Conservation (phyloP, 2,888 invertebrate species). For the Drosophila dives region DNA sequence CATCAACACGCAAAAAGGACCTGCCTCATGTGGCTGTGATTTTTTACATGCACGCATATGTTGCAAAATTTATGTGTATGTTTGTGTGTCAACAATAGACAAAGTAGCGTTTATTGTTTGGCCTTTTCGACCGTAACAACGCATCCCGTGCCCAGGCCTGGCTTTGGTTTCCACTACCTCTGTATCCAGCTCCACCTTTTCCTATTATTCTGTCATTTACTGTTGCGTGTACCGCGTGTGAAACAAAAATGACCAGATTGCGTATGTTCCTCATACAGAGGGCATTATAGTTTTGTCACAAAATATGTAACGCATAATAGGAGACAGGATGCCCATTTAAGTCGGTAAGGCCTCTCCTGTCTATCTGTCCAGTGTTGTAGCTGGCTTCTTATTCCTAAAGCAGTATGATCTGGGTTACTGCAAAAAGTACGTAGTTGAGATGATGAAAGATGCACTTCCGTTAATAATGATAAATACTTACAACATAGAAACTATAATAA, state of each 20-base stretch:
- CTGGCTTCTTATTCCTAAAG: background rate
- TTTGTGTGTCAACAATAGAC: constrained; percentile 66
- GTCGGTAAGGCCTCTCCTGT: background rate
- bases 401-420: background rate
- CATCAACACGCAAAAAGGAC: constrained; percentile 52
- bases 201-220: background rate
- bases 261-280: constrained; percentile 11
- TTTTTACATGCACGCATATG: constrained; percentile 44
- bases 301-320: background rate
- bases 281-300: constrained; percentile 1
- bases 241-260: constrained; percentile 59
- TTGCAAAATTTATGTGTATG: constrained; percentile 13
- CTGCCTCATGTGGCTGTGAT: constrained; percentile 60
- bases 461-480: too few species aligned
- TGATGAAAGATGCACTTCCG: background rate
- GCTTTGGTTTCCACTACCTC: constrained; percentile 7
- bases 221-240: constrained; percentile 56
- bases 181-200: background rate
- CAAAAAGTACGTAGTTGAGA: background rate
- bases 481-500: background rate
- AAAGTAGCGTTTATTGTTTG: constrained; percentile 68
- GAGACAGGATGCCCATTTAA: background rate
- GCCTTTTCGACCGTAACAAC: constrained; percentile 51
- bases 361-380: background rate
- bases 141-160: constrained; percentile 30